These are phyloP conservation scores for Scaptomyza parva DNA, from an alignment of 2,888 invertebrate genomes.

Conservation along the genomic window DNA sequence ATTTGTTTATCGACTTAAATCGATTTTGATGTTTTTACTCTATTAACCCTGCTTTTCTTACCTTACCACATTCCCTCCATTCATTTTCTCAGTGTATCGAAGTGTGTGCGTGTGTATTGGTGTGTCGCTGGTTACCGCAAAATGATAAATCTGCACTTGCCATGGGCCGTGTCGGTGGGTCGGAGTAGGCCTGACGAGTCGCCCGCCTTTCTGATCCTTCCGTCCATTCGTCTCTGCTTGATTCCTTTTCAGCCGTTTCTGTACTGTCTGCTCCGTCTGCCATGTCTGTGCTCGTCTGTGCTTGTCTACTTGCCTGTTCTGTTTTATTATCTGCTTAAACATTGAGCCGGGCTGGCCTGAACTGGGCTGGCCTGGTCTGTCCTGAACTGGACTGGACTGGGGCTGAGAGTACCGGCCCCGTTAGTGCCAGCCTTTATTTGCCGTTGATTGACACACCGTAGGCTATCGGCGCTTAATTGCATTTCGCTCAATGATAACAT, in stretches of 20 bases:
- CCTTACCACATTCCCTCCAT: not conserved
- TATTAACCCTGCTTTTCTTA: too few relatives aligned
- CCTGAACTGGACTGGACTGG: too few relatives aligned
- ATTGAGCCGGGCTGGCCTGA: conserved; percentile 40
- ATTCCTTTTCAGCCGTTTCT: conserved; percentile 9
- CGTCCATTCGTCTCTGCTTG: not conserved
- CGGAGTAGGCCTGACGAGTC: not conserved
- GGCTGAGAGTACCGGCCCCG: conserved; percentile 2
- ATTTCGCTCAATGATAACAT: conserved; percentile 81
- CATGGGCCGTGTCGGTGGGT: conserved; percentile 47
- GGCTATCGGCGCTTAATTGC: conserved; percentile 82
- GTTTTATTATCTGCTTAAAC: conserved; percentile 68
- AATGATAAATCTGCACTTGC: conserved; percentile 72
- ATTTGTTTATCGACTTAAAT: not conserved
- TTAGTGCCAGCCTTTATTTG: conserved; percentile 59
- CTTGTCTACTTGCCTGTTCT: conserved; percentile 22
- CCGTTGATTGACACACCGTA: conserved; percentile 79
- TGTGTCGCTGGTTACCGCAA: conserved; percentile 66
- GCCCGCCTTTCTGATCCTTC: not conserved
- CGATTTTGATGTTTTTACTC: not conserved
- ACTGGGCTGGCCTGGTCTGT: too few relatives aligned
- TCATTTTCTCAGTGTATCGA: not conserved
- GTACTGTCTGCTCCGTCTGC: not conserved
- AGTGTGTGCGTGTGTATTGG: conserved; percentile 23
- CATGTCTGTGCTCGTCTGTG: conserved; percentile 1